These are phyloP conservation scores for Hydractinia symbiolongicarpus DNA, from an alignment of 30 jellyfish, hydroid and myxozoan genomes.

Conservation along the genomic window DNA sequence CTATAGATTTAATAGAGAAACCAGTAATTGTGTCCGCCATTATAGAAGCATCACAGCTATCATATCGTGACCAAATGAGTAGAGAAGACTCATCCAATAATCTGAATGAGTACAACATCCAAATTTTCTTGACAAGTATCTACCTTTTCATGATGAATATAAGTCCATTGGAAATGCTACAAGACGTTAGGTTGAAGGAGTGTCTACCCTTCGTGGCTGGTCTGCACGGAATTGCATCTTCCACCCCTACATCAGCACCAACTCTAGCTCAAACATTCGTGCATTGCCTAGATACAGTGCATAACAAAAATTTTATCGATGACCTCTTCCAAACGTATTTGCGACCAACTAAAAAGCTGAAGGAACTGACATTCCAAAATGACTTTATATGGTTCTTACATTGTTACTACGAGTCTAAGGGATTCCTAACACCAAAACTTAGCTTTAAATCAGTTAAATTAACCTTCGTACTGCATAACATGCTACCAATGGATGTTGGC, in stretches of 20 bases:
- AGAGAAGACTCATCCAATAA: not conserved
- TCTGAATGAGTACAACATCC: not conserved
- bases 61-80: not conserved
- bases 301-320: not conserved
- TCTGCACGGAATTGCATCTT: constrained; percentile 14
- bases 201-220: constrained; percentile 18
- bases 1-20: not conserved
- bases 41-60: constrained; percentile 7
- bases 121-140: constrained; percentile 6
- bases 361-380: not conserved
- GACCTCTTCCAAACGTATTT: constrained; percentile 2
- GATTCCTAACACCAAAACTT: not conserved
- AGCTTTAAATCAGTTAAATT: not conserved
- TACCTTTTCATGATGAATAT: constrained; percentile 20
- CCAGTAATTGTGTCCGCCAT: not conserved
- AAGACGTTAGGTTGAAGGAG: not conserved
- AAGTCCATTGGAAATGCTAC: not conserved
- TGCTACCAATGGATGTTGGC: constrained; percentile 17
- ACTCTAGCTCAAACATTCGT: not conserved
- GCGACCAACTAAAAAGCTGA: not conserved
- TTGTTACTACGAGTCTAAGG: constrained; percentile 7
- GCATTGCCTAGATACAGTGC: not conserved
- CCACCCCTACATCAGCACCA: not conserved
- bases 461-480: not conserved
- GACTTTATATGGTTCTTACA: not conserved